Percentiles rank a stretch among this genome's conserved stretches.
These are phyloP conservation scores for Tinea pellionella DNA, from an alignment of 2,888 invertebrate genomes.

Conservation along the genomic window DNA sequence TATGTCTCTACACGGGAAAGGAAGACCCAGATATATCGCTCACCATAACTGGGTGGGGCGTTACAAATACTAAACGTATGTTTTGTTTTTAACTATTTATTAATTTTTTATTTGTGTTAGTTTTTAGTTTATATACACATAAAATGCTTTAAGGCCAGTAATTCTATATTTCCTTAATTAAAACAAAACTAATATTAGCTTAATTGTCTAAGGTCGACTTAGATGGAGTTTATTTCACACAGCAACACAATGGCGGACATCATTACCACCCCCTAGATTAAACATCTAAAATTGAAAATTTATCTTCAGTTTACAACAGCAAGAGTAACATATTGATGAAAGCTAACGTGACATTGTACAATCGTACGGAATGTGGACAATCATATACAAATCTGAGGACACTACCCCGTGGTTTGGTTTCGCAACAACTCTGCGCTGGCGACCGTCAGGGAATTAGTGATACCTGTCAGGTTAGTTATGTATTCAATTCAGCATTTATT, in stretches of 20 bases:
- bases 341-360: slow-evolving; percentile 40
- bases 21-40: slow-evolving; percentile 32
- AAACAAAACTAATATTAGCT: no score
- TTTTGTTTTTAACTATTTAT: slow-evolving; percentile 10
- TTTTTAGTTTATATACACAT: no score
- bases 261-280: no score
- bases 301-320: slow-evolving; percentile 18
- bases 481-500: no score
- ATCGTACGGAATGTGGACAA: slow-evolving; percentile 29
- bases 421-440: slow-evolving; percentile 51
- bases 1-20: slow-evolving; percentile 41
- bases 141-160: no score
- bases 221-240: no score
- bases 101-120: no score
- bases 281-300: no score
- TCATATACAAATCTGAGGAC: slow-evolving; percentile 35
- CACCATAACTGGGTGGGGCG: slow-evolving; percentile 57
- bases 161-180: no score
- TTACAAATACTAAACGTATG: slow-evolving; percentile 43
- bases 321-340: slow-evolving; percentile 42
- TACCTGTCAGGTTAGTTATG: slow-evolving; percentile 42
- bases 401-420: slow-evolving; percentile 39
- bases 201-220: no score
- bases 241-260: no score
- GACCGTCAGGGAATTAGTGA: slow-evolving; percentile 43